Conservation (phyloP, 2,113 vertebrate species). For the Amblyornis subalaris region DNA sequence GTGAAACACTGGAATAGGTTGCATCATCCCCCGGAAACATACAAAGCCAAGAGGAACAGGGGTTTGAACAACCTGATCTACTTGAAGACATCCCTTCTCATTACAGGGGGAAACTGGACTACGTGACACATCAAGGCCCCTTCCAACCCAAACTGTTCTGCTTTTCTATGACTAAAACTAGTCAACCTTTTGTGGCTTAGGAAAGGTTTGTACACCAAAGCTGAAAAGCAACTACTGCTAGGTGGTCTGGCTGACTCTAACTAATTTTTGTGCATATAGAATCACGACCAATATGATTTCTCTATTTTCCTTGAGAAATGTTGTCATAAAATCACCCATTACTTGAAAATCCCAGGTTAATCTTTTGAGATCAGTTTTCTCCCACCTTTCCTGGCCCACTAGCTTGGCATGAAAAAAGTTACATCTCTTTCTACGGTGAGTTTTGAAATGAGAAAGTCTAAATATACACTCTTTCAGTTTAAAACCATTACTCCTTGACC, state of each 20-base stretch:
- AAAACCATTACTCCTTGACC: not conserved
- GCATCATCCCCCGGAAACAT: not conserved
- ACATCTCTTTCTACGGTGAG: not conserved
- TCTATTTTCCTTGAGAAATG: not conserved
- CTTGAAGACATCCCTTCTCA: not conserved
- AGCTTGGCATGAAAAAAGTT: not conserved
- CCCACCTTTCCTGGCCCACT: not conserved
- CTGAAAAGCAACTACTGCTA: not conserved
- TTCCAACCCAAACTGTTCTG: not conserved
- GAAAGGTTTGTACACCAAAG: not conserved
- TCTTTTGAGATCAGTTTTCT: not conserved
- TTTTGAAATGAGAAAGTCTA: not conserved
- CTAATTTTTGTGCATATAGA: not conserved
- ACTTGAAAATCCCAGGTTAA: not conserved
- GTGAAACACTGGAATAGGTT: not conserved
- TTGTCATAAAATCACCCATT: not conserved
- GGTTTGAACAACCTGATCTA: not conserved
- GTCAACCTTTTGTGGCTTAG: not conserved
- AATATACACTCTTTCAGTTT: not conserved
- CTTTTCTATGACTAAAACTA: not conserved
- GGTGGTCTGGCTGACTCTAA: not conserved
- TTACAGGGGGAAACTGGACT: accelerated
- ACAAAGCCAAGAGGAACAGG: accelerated
- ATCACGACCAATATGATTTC: not conserved
- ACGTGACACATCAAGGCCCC: no score